Base-by-base conservation (phyloP, 2,888 invertebrate species). In the Pseudococcus longispinus region DNA sequence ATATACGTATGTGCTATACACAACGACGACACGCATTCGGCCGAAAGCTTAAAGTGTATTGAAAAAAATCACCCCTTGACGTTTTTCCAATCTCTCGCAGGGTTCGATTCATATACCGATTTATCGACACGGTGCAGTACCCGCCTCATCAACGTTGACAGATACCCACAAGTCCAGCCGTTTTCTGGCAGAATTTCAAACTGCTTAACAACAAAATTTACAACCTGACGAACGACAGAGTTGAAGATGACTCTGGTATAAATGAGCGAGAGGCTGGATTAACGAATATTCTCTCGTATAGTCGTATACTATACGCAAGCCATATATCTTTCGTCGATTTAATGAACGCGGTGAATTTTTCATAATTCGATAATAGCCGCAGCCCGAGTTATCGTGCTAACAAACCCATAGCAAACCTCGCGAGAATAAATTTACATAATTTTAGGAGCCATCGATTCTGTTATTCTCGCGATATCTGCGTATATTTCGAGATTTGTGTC, bases 381-480 rank as follows among this genome's bases (percentile, higher is more conserved):
- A 18, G 70, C 70, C 29, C 29, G 18, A 18, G 18, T 15, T 29
- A 8, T 18, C 18, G 29, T 29, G 70, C 18, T 70, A 70, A 70
- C 32, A 70, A 70, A 70, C 70, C 70, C 29, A 15, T 29, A 29
- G 32, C 70, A 70, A 65, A 70, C 29, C 26, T 26, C 15, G 29
- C 70, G 70, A 70, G 70, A 70, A 70, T 70, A 70, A 70, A 70
- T 70, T 70, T 70, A 70, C 70, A 70, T 70, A 70, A 70, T 70
- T 70, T 70, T 70, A 70, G 70, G 26, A 60, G 60, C 11, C 70
- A 13, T 13, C 15, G 15, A 29, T 70, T 70, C 18, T 70, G 5
- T 13, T 8, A 3, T 29, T 70, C 70, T 29, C 29, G 13, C 29
- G 29, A 32, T 70, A 29, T 32, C 15, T 70, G 26, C 70, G 70